phyloP scores from a whole-genome alignment of 2,113 vertebrate species.

The Tachuris rubrigastra region DNA sequence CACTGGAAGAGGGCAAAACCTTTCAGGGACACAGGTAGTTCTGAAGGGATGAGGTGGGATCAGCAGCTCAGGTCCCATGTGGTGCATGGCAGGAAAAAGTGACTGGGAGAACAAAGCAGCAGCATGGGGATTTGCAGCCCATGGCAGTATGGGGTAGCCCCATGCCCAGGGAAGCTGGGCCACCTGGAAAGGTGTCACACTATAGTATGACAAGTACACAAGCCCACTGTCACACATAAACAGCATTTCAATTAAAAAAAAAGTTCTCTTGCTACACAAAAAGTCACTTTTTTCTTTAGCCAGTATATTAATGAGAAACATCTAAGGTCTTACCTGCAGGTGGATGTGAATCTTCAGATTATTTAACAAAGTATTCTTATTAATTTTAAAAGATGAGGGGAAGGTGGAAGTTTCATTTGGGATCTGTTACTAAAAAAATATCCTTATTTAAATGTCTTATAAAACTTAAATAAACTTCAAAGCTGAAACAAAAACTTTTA shows the following conservation, averaged over 20 bases:
- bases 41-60: background rate
- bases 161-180: background rate
- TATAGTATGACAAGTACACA: background rate
- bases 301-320: background rate
- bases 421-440: background rate
- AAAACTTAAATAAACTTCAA: background rate
- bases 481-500: background rate
- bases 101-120: background rate
- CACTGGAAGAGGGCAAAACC: background rate
- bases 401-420: background rate
- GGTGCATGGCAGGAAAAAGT: background rate
- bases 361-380: background rate
- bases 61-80: fast-evolving
- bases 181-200: background rate
- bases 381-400: background rate
- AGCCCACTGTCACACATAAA: background rate
- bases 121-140: background rate
- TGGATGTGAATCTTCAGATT: background rate
- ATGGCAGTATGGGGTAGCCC: background rate
- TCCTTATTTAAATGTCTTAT: background rate
- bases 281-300: background rate
- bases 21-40: background rate
- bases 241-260: background rate
- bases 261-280: background rate
- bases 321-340: background rate